A percentile compares a stretch with the other conserved stretches of the same genome.
phyloP scores from a whole-genome alignment of 2,888 invertebrate genomes.

The Ochropleura leucogaster region DNA sequence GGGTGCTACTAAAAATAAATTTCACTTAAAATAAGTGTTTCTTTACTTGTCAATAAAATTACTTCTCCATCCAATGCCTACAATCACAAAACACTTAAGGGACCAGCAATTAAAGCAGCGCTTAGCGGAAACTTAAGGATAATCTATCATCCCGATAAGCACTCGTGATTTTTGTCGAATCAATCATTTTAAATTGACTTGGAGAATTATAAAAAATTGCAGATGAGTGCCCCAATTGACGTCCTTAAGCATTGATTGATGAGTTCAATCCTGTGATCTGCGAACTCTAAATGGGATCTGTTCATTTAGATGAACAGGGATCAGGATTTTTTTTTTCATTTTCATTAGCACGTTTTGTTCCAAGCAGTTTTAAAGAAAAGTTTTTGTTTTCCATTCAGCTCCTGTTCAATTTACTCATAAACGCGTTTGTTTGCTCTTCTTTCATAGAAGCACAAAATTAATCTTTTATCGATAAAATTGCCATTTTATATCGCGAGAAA shows the following conservation, averaged over 20 bases:
- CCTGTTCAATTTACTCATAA: conserved; percentile 5
- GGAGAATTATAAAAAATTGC: conserved; percentile 71
- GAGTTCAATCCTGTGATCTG: conserved; percentile 60
- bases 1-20: background rate
- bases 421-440: conserved; percentile 22
- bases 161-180: conserved; percentile 71
- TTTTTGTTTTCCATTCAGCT: background rate
- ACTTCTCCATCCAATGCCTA: conserved; percentile 24
- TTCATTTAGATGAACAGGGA: conserved; percentile 38
- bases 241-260: conserved; percentile 66
- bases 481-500: conserved; percentile 10
- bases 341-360: conserved; percentile 5
- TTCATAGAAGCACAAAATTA: conserved; percentile 22
- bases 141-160: conserved; percentile 69
- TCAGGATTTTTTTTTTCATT: conserved; percentile 5
- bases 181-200: conserved; percentile 80
- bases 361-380: background rate
- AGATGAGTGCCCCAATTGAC: conserved; percentile 59
- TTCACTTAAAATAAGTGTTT: background rate
- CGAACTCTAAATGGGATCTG: conserved; percentile 42
- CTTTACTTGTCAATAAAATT: conserved; percentile 20
- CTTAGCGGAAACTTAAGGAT: conserved; percentile 60
- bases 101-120: conserved; percentile 57
- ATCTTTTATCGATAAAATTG: conserved; percentile 10
- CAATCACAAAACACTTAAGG: conserved; percentile 40